A percentile compares a stretch with the other conserved stretches of the same genome.
Evolutionary conservation across 1,140 invertebrate genomes (phyloP).

Genomic region (Planococcus citri): DNA sequence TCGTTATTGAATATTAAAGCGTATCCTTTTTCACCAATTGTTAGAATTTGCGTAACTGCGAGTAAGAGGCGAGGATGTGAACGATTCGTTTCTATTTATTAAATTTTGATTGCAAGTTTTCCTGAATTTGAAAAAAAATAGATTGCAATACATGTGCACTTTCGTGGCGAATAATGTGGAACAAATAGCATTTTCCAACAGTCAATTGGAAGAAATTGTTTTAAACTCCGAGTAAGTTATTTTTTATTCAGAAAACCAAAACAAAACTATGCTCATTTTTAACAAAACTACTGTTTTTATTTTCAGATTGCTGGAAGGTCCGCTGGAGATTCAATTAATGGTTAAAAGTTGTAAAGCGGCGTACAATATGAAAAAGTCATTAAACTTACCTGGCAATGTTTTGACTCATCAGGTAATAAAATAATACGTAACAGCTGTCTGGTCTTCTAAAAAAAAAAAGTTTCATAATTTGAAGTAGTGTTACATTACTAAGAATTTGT

Average conservation of each 20-base stretch:
- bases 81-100: neutral
- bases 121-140: slow-evolving; percentile 31
- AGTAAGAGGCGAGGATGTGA: neutral
- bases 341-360: slow-evolving; percentile 40
- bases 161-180: slow-evolving; percentile 64
- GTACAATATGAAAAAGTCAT: slow-evolving; percentile 35
- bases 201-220: slow-evolving; percentile 38
- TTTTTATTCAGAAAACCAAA: no score
- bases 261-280: no score
- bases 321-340: slow-evolving; percentile 41
- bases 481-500: no score
- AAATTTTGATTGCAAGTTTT: neutral
- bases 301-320: slow-evolving; percentile 32
- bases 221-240: slow-evolving; percentile 36
- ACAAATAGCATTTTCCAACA: slow-evolving; percentile 40
- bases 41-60: neutral
- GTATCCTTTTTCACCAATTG: slow-evolving; percentile 37
- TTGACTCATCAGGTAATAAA: slow-evolving; percentile 28
- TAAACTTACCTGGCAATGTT: slow-evolving; percentile 26
- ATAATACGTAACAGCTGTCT: no score
- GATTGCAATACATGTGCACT: slow-evolving; percentile 62
- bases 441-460: no score
- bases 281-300: no score
- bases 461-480: no score
- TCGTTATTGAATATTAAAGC: slow-evolving; percentile 66